phyloP scores from a whole-genome alignment of 1,140 invertebrate genomes.

The Neoseiulus cucumeris region DNA sequence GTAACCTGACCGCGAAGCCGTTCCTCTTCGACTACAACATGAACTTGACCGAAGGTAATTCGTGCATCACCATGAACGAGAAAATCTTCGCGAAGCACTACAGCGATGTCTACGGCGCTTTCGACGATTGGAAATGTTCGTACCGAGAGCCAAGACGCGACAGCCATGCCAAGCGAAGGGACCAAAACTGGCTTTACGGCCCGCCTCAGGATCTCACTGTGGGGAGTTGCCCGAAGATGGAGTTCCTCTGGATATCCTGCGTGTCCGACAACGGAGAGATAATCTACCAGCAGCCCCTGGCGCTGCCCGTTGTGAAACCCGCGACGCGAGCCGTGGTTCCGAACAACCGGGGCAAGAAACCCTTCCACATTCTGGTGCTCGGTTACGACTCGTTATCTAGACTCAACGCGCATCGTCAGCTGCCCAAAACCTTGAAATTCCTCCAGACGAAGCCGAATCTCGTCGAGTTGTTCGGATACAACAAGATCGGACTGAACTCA shows the following conservation, averaged over 20 bases:
- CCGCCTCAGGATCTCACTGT: not conserved
- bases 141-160: not conserved
- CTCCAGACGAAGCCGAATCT: constrained; percentile 26
- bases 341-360: no score
- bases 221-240: not conserved
- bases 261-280: not conserved
- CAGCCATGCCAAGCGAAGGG: not conserved
- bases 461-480: constrained; percentile 27
- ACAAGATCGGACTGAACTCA: constrained; percentile 31
- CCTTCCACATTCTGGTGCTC: constrained; percentile 30
- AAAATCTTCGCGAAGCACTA: not conserved
- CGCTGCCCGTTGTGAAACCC: not conserved
- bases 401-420: constrained; percentile 35
- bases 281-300: not conserved
- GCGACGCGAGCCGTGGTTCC: not conserved
- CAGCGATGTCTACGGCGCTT: not conserved
- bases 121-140: not conserved
- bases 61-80: not conserved
- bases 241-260: not conserved
- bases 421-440: constrained; percentile 31
- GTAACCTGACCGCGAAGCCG: not conserved
- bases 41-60: not conserved
- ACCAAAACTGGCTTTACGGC: not conserved
- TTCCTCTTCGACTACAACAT: not conserved
- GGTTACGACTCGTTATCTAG: constrained; percentile 38